These are phyloP conservation scores for Heliopora coerulea DNA, from an alignment of 92 coral and sea anemone genomes.

Conservation along the genomic window DNA sequence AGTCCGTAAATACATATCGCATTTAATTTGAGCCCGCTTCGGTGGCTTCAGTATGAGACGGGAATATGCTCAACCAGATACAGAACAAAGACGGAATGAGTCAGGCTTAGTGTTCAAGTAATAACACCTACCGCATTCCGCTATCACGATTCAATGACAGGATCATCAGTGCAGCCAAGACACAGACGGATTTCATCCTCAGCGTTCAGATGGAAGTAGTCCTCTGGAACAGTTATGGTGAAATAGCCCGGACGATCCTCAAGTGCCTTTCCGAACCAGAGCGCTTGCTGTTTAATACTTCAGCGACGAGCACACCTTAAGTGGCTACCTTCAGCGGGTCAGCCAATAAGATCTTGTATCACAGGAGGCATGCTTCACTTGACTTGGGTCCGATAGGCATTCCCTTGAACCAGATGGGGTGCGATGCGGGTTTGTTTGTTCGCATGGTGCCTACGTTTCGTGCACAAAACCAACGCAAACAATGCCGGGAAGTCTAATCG, in stretches of 20 bases:
- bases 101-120: too few relatives aligned
- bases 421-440: neutral
- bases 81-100: too few relatives aligned
- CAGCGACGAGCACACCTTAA: conserved; percentile 36
- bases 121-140: conserved; percentile 12
- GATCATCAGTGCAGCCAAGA: neutral
- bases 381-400: too few relatives aligned
- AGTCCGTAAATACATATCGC: neutral
- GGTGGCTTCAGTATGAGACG: too few relatives aligned
- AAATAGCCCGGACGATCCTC: neutral
- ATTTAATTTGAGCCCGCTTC: too few relatives aligned
- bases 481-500: conserved; percentile 31
- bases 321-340: conserved; percentile 41
- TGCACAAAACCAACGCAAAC: conserved; percentile 38
- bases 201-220: neutral
- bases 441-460: conserved; percentile 12
- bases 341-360: conserved; percentile 33
- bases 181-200: conserved; percentile 2
- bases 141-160: conserved; percentile 8
- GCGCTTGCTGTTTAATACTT: conserved; percentile 23
- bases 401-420: conserved; percentile 10
- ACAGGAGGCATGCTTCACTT: neutral
- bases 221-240: neutral
- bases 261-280: neutral
- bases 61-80: too few relatives aligned